Base-by-base conservation (phyloP, 2,113 vertebrate species). In the Gallinago paraguaiae region DNA sequence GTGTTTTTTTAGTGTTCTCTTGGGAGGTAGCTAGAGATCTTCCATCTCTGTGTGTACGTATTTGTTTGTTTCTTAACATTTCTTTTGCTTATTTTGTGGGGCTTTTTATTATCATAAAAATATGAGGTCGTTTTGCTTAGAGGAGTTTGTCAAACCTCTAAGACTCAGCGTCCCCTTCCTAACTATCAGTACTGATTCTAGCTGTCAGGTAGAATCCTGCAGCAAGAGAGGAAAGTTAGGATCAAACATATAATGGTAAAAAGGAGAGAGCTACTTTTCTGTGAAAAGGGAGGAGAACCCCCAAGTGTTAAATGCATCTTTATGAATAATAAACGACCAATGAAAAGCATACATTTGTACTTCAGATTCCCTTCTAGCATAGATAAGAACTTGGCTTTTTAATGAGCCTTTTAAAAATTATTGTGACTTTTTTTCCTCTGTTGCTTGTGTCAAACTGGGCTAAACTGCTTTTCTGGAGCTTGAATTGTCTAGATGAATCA, bases 301-400 rank as follows among this genome's bases (percentile, higher is more conserved):
- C 90, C 88, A 86, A 96, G 92, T 96, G 85, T 92, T 97, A 95
- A 97, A 93, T 77, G 68, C 93, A 84, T 96, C 93, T 90, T 95
- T 96, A 96, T 94, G 90, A 88, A 93, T 96, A 96, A 96, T 96
- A 75, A 94, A 96, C 96, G 95, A 95, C 68, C 90, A 86, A 57
- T 50, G 57, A 86, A 95, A 96, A 94, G 94, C 76, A 88, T 71
- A 93, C 95, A 96, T 93, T 94, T 97, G 69, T 96, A 92, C 93
- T 96, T 95, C 77, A 83, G 82, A 75, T 96, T 96, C 93, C 93
- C 92, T 96, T 94, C 95, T 96, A 95, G 88, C 90, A 60, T 51
- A 77, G 88, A 90, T 90, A 94, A 94, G 77, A 92, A 93, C 68
- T 75, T 75, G 43, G 72, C 76, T 95, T 96, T 94, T 78, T 97